Evolutionary conservation across 2,888 invertebrate genomes (phyloP).

Genomic region (Standfussiana lucernea): DNA sequence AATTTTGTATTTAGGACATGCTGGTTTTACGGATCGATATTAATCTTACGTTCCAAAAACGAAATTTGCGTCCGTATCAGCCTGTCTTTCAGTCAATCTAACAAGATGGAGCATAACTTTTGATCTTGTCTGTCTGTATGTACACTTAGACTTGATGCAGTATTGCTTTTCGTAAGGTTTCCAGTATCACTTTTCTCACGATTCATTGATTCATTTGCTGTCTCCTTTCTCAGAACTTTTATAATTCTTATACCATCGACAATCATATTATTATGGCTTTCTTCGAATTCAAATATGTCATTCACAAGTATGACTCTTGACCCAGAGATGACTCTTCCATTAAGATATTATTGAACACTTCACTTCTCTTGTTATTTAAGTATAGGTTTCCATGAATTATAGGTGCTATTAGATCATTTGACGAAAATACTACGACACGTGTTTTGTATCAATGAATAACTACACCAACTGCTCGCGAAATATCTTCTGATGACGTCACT

Average conservation of each 20-base stretch:
- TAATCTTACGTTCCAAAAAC: not conserved
- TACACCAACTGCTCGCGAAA: slow-evolving; percentile 25
- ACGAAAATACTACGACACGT: slow-evolving; percentile 65
- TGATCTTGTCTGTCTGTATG: slow-evolving; percentile 13
- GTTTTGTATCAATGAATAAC: slow-evolving; percentile 47
- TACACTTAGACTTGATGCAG: not conserved
- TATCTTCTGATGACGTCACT: slow-evolving; percentile 76
- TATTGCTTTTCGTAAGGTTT: slow-evolving; percentile 9
- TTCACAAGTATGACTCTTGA: slow-evolving; percentile 13
- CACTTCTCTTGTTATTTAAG: slow-evolving; percentile 23
- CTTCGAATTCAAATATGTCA: slow-evolving; percentile 20
- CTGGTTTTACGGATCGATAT: not conserved
- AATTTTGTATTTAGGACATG: not conserved
- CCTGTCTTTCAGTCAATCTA: not conserved
- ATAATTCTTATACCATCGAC: slow-evolving; percentile 6
- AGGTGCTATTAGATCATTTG: slow-evolving; percentile 64
- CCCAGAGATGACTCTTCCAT: slow-evolving; percentile 17
- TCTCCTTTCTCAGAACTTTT: not conserved
- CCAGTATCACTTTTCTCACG: not conserved
- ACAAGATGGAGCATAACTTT: not conserved
- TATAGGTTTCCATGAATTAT: slow-evolving; percentile 57
- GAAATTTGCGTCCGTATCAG: not conserved
- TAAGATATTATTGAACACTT: slow-evolving; percentile 22
- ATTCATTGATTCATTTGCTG: not conserved
- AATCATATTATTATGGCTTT: slow-evolving; percentile 19